Evolutionary conservation across 2,113 vertebrate genomes (phyloP), one percentile per base, ranked within the genome.

Genomic region (Perca flavescens): DNA sequence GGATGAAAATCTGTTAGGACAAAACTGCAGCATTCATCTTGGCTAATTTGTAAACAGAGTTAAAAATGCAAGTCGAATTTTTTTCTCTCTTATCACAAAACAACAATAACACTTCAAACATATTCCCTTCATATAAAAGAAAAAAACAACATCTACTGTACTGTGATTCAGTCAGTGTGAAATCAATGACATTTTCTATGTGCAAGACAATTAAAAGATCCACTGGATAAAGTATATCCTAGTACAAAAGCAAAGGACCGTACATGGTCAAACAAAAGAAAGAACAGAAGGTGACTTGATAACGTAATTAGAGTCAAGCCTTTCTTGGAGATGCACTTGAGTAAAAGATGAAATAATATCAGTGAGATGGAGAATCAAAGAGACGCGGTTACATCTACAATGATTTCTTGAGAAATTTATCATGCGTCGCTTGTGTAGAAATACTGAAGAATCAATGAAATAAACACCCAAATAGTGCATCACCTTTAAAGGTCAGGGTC

Each of bases 11-110:
- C 77, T 56, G 86, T 83, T 85, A 69, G 74, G 89, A 88, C 89
- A 73, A 92, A 94, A 94, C 91, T 93, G 93, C 95, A 96, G 95
- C 95, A 95, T 94, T 94, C 83, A 50, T 87, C 80, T 90, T 91
- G 91, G 95, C 93, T 94, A 86, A 93, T 92, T 90, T 95, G 95
- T 95, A 95, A 96, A 96, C 94, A 95, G 86, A 91, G 90, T 93
- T 82, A 76, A 92, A 87, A 91, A 92, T 82, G 60, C 83, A 90
- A 84, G 92, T 96, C 92, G 94, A 93, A 93, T 94, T 89, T 88
- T 31, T 71, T 15, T 64, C 61, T 74, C 49, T 61, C 52, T 80
- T 57, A 5, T 54, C 69, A 81, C 52, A 86, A 77, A 81, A 77
- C 70, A 64, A 77, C 66, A 65, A 81, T 65, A 57, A 77, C 63